Evolutionary conservation across 2,113 vertebrate genomes (phyloP).

Genomic region (Scortum barcoo): DNA sequence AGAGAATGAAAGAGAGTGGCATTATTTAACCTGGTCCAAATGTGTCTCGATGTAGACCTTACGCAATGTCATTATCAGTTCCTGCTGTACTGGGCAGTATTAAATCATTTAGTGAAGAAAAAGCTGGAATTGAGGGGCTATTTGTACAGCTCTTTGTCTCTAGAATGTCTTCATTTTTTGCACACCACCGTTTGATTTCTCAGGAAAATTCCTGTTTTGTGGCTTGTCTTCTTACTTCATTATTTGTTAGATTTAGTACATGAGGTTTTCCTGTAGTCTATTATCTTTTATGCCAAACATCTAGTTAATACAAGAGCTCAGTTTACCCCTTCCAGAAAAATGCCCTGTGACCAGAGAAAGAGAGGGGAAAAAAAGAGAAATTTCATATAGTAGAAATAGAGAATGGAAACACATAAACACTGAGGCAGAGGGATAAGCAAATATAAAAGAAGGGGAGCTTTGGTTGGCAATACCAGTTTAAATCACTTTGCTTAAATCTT

Average conservation of each 20-base stretch:
- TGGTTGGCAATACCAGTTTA: neutral
- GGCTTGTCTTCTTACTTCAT: neutral
- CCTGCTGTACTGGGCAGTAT: too few species aligned
- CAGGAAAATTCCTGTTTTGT: neutral
- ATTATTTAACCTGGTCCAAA: slow-evolving; percentile 19
- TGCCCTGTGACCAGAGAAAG: neutral
- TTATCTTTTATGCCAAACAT: slow-evolving; percentile 2
- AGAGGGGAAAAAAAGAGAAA: neutral
- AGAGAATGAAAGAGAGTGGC: neutral
- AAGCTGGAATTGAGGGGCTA: neutral
- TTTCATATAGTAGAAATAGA: neutral
- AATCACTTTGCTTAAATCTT: slow-evolving; percentile 24
- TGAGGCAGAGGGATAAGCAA: slow-evolving; percentile 9
- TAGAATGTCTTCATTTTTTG: neutral
- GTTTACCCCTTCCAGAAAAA: neutral
- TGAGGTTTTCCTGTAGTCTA: neutral
- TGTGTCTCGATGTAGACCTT: slow-evolving; percentile 2
- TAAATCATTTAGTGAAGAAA: neutral
- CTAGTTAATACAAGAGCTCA: neutral
- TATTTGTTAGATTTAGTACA: neutral
- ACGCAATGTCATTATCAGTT: neutral
- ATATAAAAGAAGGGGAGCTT: neutral
- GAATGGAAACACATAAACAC: neutral
- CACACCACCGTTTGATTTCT: too few species aligned
- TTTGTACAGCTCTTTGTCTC: neutral